phyloP scores from a whole-genome alignment of 2,113 vertebrate species.

The Malaclemys terrapin region DNA sequence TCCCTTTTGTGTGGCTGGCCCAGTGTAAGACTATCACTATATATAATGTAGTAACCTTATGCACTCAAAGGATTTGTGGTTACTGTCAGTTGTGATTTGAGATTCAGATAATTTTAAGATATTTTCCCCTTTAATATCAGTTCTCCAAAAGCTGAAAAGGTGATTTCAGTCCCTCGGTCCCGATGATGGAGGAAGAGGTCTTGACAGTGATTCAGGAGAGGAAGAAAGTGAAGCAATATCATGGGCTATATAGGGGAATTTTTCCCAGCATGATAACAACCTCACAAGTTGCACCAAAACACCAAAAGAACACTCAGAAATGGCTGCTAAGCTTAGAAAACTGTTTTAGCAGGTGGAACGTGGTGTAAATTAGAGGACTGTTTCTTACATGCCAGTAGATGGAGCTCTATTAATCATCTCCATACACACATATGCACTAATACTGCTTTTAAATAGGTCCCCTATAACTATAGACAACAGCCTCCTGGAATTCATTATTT shows the following conservation, averaged over 20 bases:
- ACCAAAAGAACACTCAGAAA: rapidly evolving
- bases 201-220: neutral
- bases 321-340: neutral
- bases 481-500: rapidly evolving
- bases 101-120: neutral
- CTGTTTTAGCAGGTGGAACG: neutral
- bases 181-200: neutral
- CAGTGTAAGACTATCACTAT: neutral
- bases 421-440: rapidly evolving
- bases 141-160: slow-evolving; percentile 7
- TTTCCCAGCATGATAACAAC: neutral
- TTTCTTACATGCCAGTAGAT: neutral
- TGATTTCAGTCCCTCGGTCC: neutral
- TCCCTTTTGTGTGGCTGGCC: rapidly evolving
- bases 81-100: neutral
- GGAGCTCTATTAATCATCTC: neutral
- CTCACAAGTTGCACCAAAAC: neutral
- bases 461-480: rapidly evolving
- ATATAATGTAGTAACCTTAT: neutral
- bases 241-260: neutral
- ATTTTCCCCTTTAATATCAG: neutral
- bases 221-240: slow-evolving; percentile 38
- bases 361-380: neutral
- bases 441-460: rapidly evolving
- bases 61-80: neutral